Evolutionary conservation across 2,113 vertebrate species (phyloP).

Genomic region (Rhombomys opimus): DNA sequence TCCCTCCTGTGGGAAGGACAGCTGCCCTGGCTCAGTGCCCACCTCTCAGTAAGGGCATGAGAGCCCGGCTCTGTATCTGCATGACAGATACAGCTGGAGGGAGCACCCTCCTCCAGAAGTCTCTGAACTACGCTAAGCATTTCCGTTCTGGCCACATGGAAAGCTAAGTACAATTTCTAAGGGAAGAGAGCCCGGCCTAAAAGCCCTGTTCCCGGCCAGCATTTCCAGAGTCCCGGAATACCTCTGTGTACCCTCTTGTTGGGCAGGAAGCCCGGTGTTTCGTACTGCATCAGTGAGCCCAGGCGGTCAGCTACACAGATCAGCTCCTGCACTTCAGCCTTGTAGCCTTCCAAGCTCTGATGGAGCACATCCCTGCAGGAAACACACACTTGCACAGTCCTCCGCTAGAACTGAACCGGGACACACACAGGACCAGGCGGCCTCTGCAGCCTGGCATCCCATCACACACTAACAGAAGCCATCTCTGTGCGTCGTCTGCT

Average conservation of each 20-base stretch:
- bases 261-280: constrained; percentile 96
- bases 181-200: neutral
- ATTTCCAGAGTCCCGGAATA: constrained; percentile 77
- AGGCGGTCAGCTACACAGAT: constrained; percentile 96
- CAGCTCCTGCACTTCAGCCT: constrained; percentile 93
- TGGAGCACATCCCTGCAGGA: constrained; percentile 94
- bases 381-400: neutral
- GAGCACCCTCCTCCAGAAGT: neutral
- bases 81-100: fast-evolving
- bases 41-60: fast-evolving
- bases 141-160: neutral
- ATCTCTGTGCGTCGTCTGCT: neutral
- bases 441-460: neutral
- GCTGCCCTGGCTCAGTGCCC: neutral
- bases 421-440: neutral
- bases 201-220: neutral
- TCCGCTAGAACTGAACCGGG: neutral
- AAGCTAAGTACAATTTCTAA: neutral
- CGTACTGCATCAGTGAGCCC: constrained; percentile 97
- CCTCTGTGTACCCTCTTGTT: constrained; percentile 98
- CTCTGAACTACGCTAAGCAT: neutral
- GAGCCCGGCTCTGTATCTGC: neutral
- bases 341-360: constrained; percentile 97
- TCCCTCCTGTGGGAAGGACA: neutral
- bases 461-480: neutral